These are phyloP conservation scores for Platichthys stellatus DNA, from an alignment of 2,113 vertebrate genomes.

Conservation along the genomic window DNA sequence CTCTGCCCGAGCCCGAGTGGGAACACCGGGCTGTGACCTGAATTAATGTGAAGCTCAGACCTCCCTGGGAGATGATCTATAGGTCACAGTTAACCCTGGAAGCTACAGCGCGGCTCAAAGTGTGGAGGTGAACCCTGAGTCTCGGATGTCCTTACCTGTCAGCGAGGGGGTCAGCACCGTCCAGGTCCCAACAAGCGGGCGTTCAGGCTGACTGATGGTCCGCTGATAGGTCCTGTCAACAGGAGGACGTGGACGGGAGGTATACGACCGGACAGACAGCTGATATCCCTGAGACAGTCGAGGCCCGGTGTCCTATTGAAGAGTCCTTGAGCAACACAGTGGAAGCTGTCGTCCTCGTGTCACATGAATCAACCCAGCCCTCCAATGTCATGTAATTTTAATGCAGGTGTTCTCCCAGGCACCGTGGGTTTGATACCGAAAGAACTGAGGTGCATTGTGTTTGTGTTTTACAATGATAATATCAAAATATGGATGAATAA, in stretches of 20 bases:
- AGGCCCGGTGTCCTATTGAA: not conserved
- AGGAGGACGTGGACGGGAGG: constrained; percentile 9
- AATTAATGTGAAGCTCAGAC: too few species aligned
- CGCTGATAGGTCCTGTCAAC: constrained; percentile 54
- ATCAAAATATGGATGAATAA: too few species aligned
- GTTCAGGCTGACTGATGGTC: constrained; percentile 6
- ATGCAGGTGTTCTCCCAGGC: too few species aligned
- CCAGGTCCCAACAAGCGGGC: not conserved
- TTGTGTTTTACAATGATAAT: too few species aligned
- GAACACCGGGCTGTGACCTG: too few species aligned
- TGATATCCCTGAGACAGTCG: not conserved
- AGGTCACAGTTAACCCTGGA: constrained; percentile 10
- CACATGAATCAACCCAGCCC: constrained; percentile 6
- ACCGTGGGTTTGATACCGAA: too few species aligned
- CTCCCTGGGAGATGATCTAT: constrained; percentile 1
- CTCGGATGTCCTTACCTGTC: constrained; percentile 52
- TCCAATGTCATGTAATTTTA: not conserved
- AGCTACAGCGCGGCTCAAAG: too few species aligned
- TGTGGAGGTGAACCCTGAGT: not conserved
- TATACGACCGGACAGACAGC: not conserved
- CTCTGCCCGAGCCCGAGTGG: not conserved
- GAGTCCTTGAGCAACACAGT: constrained; percentile 7
- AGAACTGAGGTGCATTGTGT: too few species aligned
- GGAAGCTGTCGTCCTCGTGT: not conserved
- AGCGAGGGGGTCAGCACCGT: constrained; percentile 1